Evolutionary conservation across 2,113 vertebrate species (phyloP).

Genomic region (Laticauda colubrina): DNA sequence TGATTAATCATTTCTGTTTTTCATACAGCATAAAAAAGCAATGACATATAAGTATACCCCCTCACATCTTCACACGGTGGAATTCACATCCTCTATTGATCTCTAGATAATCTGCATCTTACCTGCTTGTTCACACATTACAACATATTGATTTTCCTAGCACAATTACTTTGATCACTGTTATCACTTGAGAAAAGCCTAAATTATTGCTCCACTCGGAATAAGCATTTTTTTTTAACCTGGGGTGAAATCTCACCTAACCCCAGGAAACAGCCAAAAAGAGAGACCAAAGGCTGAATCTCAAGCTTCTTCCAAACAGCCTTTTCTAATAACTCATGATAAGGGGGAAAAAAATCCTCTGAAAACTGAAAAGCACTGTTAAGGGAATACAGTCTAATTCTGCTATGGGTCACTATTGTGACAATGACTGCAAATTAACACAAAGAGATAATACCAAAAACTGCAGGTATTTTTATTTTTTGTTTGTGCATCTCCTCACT

Average conservation of each 20-base stretch:
- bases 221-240: constrained; percentile 50
- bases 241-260: constrained; percentile 50
- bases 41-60: constrained; percentile 26
- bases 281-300: not conserved
- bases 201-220: constrained; percentile 51
- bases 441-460: not conserved
- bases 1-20: not conserved
- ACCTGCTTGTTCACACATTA: constrained; percentile 63
- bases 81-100: constrained; percentile 51
- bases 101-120: constrained; percentile 52
- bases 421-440: constrained; percentile 60
- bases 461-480: not conserved
- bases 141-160: constrained; percentile 60
- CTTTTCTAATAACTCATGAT: constrained; percentile 10
- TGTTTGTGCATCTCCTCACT: not conserved
- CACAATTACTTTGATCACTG: constrained; percentile 60
- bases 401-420: constrained; percentile 47
- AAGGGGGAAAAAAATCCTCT: constrained; percentile 17
- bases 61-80: constrained; percentile 18
- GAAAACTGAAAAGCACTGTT: constrained; percentile 26
- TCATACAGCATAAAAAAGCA: not conserved
- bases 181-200: constrained; percentile 54
- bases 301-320: constrained; percentile 11
- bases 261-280: constrained; percentile 25
- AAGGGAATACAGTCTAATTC: constrained; percentile 13